Conservation (phyloP, 2,888 invertebrate species). For the Drosophila aldrichi region DNA sequence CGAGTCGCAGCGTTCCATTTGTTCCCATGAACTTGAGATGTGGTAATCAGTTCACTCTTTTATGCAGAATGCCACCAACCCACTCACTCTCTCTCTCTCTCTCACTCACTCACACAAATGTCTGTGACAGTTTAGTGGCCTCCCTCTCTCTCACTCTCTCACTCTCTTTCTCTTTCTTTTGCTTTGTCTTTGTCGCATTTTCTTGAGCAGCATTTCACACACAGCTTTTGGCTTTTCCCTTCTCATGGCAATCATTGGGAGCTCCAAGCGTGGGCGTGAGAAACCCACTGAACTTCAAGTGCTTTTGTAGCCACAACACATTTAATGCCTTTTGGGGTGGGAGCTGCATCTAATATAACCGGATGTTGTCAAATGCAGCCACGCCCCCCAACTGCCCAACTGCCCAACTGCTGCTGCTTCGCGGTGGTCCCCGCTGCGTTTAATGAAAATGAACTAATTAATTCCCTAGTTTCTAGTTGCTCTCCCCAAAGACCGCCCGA, state of each 20-base stretch:
- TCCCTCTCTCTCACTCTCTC: background rate
- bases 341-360: constrained; percentile 54
- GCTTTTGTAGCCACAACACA: constrained; percentile 47
- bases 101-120: constrained; percentile 13
- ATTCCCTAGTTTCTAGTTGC: constrained; percentile 10
- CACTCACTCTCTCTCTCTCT: background rate
- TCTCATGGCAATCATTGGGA: constrained; percentile 57
- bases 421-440: constrained; percentile 36
- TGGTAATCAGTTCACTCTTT: constrained; percentile 58
- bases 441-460: constrained; percentile 44
- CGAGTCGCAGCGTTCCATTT: constrained; percentile 49
- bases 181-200: constrained; percentile 37
- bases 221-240: constrained; percentile 69
- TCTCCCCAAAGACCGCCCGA: constrained; percentile 48
- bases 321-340: constrained; percentile 31
- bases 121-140: constrained; percentile 40
- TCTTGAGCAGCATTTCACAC: constrained; percentile 57
- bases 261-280: constrained; percentile 73
- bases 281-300: constrained; percentile 73
- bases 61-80: constrained; percentile 48
- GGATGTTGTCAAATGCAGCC: constrained; percentile 64
- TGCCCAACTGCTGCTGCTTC: background rate
- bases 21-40: constrained; percentile 70
- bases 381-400: background rate
- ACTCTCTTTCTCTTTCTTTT: constrained; percentile 1